Evolutionary conservation across 2,113 vertebrate genomes (phyloP).

Genomic region (Pagrus major): DNA sequence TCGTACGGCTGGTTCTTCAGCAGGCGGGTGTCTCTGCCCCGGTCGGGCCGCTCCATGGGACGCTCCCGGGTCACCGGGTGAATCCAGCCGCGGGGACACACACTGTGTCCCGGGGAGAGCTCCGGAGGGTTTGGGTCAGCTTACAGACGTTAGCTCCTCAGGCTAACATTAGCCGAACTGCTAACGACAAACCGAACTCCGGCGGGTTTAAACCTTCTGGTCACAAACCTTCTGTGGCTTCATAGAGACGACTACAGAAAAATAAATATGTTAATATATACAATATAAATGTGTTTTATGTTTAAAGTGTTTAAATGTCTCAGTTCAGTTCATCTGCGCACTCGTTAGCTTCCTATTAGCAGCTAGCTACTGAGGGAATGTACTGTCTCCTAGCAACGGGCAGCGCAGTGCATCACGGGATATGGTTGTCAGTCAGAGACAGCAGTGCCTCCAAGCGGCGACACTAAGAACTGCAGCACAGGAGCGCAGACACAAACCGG

Average conservation of each 20-base stretch:
- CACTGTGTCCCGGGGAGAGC: background rate
- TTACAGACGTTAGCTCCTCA: too few species aligned
- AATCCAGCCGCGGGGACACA: background rate
- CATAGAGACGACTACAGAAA: too few species aligned
- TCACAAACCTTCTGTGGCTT: too few species aligned
- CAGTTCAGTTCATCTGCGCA: background rate
- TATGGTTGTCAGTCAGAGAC: too few species aligned
- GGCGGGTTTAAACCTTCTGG: background rate
- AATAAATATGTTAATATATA: accelerated
- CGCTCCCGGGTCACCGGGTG: background rate
- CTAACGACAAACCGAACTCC: background rate
- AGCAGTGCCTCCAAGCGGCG: too few species aligned
- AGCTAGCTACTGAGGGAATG: background rate
- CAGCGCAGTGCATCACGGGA: slow-evolving; percentile 16
- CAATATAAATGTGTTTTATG: background rate
- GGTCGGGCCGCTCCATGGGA: slow-evolving; percentile 55
- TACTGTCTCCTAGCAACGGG: slow-evolving; percentile 56
- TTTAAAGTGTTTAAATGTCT: accelerated
- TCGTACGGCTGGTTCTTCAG: slow-evolving; percentile 91
- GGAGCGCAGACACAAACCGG: too few species aligned
- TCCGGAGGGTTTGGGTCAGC: too few species aligned
- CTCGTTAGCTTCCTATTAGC: too few species aligned
- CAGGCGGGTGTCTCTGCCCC: slow-evolving; percentile 65
- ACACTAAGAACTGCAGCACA: too few species aligned
- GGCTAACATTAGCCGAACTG: background rate